Percentiles rank a stretch among this genome's conserved stretches.
Evolutionary conservation across 2,888 invertebrate species (phyloP).

Genomic region (Diplazon laetatorius): DNA sequence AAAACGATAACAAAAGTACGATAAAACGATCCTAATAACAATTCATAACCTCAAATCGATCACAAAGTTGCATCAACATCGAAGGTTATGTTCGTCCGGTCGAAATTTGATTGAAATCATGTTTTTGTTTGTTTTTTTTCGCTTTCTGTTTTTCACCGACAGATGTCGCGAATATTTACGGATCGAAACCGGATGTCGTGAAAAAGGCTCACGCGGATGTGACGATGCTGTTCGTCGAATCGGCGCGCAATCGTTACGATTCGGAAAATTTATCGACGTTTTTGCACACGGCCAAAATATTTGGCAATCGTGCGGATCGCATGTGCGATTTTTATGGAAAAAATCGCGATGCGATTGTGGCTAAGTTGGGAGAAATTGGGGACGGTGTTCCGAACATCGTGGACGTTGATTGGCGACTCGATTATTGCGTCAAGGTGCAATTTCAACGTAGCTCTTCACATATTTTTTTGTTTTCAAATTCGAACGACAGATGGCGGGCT

Average conservation of each 20-base stretch:
- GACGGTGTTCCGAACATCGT: slow-evolving; percentile 77
- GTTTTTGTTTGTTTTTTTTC: too few relatives aligned
- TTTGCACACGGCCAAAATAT: slow-evolving; percentile 69
- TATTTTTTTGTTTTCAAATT: slow-evolving; percentile 2
- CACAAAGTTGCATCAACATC: too few relatives aligned
- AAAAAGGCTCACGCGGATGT: slow-evolving; percentile 76
- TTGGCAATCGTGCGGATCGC: slow-evolving; percentile 71
- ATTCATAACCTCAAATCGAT: too few relatives aligned
- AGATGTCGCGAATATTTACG: slow-evolving; percentile 72
- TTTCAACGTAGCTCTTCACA: too few relatives aligned
- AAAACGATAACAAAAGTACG: slow-evolving; percentile 72
- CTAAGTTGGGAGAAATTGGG: slow-evolving; percentile 75
- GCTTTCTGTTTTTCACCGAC: slow-evolving; percentile 42
- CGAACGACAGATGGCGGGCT: background rate
- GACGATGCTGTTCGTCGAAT: slow-evolving; percentile 75
- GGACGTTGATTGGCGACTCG: slow-evolving; percentile 80
- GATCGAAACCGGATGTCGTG: slow-evolving; percentile 72
- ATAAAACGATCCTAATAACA: background rate
- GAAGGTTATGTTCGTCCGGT: slow-evolving; percentile 48
- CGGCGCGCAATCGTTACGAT: slow-evolving; percentile 75
- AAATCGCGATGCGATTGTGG: slow-evolving; percentile 72
- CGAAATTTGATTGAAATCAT: background rate
- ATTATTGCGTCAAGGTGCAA: slow-evolving; percentile 80
- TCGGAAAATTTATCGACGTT: slow-evolving; percentile 71
- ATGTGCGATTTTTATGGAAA: slow-evolving; percentile 73